These are phyloP conservation scores for Asobara japonica DNA, from an alignment of 1,140 invertebrate genomes.

Conservation along the genomic window DNA sequence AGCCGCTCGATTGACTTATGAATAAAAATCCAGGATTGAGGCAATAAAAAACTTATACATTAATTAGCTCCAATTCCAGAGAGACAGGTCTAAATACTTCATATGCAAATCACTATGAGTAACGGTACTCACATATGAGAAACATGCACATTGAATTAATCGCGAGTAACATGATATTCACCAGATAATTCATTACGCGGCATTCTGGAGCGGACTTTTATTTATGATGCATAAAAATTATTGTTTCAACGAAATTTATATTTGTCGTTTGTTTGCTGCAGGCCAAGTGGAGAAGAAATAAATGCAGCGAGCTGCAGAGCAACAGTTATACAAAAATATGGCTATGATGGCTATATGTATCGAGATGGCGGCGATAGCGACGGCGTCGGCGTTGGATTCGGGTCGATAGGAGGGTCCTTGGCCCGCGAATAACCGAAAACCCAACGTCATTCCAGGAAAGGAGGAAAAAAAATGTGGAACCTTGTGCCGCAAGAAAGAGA, in stretches of 20 bases:
- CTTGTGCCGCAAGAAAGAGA: not conserved
- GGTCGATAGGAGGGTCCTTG: slow-evolving; percentile 2
- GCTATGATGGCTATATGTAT: slow-evolving; percentile 11
- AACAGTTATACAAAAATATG: slow-evolving; percentile 17
- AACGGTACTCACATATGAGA: not conserved
- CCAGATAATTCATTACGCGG: not conserved
- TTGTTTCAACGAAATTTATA: not conserved
- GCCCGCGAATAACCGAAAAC: not conserved
- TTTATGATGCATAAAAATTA: not conserved
- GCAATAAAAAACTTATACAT: not conserved
- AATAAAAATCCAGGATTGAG: not conserved
- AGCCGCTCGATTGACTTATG: not conserved
- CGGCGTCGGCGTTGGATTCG: slow-evolving; percentile 28
- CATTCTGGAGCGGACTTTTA: not conserved
- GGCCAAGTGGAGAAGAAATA: not conserved
- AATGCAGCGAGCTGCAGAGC: too few relatives aligned
- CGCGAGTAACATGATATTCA: not conserved
- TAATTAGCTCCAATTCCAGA: not conserved
- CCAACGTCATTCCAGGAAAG: too few relatives aligned
- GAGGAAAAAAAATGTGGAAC: too few relatives aligned
- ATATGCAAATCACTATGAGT: not conserved
- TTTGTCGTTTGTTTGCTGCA: not conserved
- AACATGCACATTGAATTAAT: not conserved
- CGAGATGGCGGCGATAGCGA: slow-evolving; percentile 33
- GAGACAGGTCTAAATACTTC: not conserved